Percentiles rank a stretch among this genome's conserved stretches.
These are phyloP conservation scores for Jordanella pulchra DNA, from an alignment of 2,797 vertebrate species.

Conservation along the genomic window DNA sequence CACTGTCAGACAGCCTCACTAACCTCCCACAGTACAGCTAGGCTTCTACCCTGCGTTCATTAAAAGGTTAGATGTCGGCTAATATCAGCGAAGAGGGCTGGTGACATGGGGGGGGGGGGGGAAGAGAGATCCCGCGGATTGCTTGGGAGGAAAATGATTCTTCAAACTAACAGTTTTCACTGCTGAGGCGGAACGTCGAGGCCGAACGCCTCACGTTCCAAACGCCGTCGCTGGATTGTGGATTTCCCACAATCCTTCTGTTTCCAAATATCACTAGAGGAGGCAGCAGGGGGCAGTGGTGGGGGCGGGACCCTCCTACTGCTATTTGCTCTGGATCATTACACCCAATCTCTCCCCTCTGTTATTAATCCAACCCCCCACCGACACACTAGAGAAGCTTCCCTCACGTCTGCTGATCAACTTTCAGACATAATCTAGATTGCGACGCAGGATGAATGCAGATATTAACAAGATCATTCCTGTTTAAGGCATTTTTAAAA, in stretches of 20 bases:
- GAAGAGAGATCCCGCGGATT: constrained; percentile 27
- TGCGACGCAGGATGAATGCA: no score
- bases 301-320: constrained; percentile 18
- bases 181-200: constrained; percentile 10
- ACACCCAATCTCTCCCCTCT: constrained; percentile 62
- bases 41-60: constrained; percentile 43
- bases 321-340: constrained; percentile 56
- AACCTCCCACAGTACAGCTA: constrained; percentile 32
- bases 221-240: background rate
- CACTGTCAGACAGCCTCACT: constrained; percentile 44
- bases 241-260: constrained; percentile 3
- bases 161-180: constrained; percentile 16
- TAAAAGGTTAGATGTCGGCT: constrained; percentile 70
- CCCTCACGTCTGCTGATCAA: constrained; percentile 15
- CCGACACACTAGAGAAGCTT: constrained; percentile 9
- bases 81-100: constrained; percentile 18
- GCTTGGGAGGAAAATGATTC: background rate
- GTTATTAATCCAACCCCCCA: constrained; percentile 54
- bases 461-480: no score
- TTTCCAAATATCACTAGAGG: constrained; percentile 56
- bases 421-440: constrained; percentile 20
- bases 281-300: constrained; percentile 38
- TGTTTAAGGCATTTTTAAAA: no score
- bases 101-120: constrained; percentile 33
- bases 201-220: background rate